Evolutionary conservation across 1,140 invertebrate genomes (phyloP), one percentile per base, ranked within the genome.

Genomic region (Spodoptera frugiperda): DNA sequence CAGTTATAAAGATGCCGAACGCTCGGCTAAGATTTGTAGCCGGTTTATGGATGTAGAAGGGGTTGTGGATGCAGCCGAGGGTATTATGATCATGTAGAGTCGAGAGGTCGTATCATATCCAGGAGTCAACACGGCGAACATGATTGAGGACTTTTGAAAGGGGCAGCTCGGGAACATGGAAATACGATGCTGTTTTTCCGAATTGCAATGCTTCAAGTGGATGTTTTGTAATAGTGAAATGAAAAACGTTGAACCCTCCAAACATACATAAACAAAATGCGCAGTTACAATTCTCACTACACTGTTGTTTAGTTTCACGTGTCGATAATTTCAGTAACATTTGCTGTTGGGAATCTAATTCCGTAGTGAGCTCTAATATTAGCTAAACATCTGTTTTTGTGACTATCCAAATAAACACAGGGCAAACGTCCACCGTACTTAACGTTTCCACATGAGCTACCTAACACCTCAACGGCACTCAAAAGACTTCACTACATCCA

Each of bases 1-100:
- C 84, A 86, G 86, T 89, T 93, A 93, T 93, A 93, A 93, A 93
- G 92, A 93, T 92, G 89, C 90, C 88, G 90, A 89, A 88, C 82
- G 88, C 79, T 79, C 77, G 71, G 67, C 85, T 84, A 91, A 93
- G 92, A 93, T 93, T 93, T 93, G 92, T 93, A 82, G 87, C 84
- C 87, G 91, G 91, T 91, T 93, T 91, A 93, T 92, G 84, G 90
- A 91, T 91, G 90, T 92, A 92, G 91, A 92, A 92, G 91, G 67
- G 91, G 91, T 92, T 91, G 91, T 84, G 84, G 88, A 87, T 87
- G 88, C 89, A 83, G 81, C 82, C 80, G 82, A 83, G 83, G 87
- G 89, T 91, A 91, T 91, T 93, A 91, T 89, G 90, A 91, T 91
- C 89, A 91, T 91, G 90, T 92, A 81, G 89, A 91, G 88, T 90